phyloP scores from a whole-genome alignment of 2,113 vertebrate species.

The Dipodomys merriami region DNA sequence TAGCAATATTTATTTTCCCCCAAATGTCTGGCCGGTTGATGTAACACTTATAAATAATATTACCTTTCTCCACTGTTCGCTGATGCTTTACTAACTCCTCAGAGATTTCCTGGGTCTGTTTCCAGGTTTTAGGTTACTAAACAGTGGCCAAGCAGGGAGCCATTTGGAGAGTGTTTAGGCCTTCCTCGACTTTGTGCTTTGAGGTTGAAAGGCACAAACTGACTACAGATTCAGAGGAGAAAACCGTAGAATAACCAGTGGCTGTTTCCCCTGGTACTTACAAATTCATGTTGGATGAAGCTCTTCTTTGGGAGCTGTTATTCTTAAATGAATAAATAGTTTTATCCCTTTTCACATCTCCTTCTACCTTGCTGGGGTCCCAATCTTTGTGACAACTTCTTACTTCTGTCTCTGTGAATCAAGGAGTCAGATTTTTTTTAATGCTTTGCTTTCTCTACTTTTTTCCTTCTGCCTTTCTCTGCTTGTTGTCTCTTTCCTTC shows the following conservation, averaged over 20 bases:
- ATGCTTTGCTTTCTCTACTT: too few species aligned
- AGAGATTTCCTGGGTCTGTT: background rate
- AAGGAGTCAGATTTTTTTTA: background rate
- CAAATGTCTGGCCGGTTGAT: slow-evolving; percentile 47
- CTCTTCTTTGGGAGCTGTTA: background rate
- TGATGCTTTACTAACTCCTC: background rate
- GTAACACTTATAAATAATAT: slow-evolving; percentile 5
- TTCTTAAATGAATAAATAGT: background rate
- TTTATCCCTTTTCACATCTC: background rate
- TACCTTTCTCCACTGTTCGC: background rate
- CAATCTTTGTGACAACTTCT: background rate
- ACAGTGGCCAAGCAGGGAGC: background rate
- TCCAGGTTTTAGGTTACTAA: slow-evolving; percentile 21
- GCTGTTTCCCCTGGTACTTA: background rate
- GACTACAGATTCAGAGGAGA: background rate
- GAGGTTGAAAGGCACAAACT: slow-evolving; percentile 46
- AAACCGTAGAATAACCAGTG: background rate
- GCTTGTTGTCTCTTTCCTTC: too few species aligned
- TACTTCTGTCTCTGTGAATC: background rate
- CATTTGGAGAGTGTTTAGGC: slow-evolving; percentile 20
- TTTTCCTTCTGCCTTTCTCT: background rate
- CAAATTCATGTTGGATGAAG: background rate
- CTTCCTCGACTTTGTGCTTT: slow-evolving; percentile 43
- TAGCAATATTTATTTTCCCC: slow-evolving; percentile 59
- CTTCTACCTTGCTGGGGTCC: background rate